These are phyloP conservation scores for Habropoda laboriosa DNA, from an alignment of 1,140 invertebrate species.

Conservation along the genomic window DNA sequence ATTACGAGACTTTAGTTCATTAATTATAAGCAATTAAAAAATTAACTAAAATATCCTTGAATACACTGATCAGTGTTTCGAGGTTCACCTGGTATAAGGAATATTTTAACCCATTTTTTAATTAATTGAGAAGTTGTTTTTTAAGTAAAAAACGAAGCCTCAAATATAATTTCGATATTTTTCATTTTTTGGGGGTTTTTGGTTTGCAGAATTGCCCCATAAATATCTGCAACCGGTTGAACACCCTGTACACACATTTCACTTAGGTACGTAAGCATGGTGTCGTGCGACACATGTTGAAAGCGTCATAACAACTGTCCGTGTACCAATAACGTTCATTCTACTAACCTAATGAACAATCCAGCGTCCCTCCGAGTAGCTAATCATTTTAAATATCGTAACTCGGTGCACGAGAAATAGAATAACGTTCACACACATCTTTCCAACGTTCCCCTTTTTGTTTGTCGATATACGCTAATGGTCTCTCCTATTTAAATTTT, in stretches of 20 bases:
- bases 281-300: constrained; percentile 54
- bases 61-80: too few species aligned
- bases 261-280: constrained; percentile 45
- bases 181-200: too few species aligned
- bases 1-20: too few species aligned
- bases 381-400: constrained; percentile 50
- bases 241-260: constrained; percentile 31
- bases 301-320: constrained; percentile 18
- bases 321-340: constrained; percentile 46
- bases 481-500: neutral
- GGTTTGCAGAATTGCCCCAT: too few species aligned
- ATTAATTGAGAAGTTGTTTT: too few species aligned
- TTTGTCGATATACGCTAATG: neutral
- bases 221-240: too few species aligned
- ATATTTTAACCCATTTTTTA: too few species aligned
- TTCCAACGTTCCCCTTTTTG: constrained; percentile 69
- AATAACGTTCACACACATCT: constrained; percentile 75
- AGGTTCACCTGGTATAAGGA: too few species aligned
- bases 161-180: too few species aligned
- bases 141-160: too few species aligned
- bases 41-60: too few species aligned
- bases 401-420: constrained; percentile 51
- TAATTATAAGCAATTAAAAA: too few species aligned
- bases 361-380: constrained; percentile 44
- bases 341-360: constrained; percentile 70